Base-by-base conservation (phyloP, 2,113 vertebrate genomes). In the Nibea albiflora region DNA sequence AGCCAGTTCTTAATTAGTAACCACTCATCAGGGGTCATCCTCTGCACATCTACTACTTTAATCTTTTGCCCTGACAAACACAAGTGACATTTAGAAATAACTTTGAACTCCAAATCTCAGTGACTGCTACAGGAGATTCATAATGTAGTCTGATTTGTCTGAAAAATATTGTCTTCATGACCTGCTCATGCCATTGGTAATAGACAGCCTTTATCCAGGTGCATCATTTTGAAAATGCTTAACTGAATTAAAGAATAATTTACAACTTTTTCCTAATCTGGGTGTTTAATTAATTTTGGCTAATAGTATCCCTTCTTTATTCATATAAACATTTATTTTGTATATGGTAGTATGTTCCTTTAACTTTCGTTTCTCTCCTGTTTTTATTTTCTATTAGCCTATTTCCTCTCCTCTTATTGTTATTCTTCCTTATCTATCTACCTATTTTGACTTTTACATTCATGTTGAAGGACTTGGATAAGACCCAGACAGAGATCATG, bases 401-500 rank as follows among this genome's bases (percentile, higher is more conserved):
- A 3, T 15, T 58, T 28, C 16, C 5, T 58, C 14, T 54, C 44
- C 9, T 58, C 14, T 17, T 57, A n/a, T 12, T 73, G 2, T 35
- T 3, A 1, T 12, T 60, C 5, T 39, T 26, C 57, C 54, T 11
- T 50, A 17, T 57, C 22, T 44, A 1, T 31, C 15, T 24, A 42
- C 26, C 54, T 52, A 4, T 15, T 54, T 58, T 87, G 26, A 78
- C 67, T 65, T n/a, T 24, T 54, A 1, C 20, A 0, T 54, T 75
- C 35, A 53, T 60, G 22, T 85, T 84, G 1, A 90, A 99, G 98
- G 97, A 99, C 88, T 87, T 98, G 92, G 98, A 99, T 83, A 98
- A 98, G 91, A 96, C 97, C 83, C 98, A 99, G 84, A 96, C 98
- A 20, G 98, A 96, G 86, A 98, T 99, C 24, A 97, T 97, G 96